Evolutionary conservation across 2,797 vertebrate genomes (phyloP).

Genomic region (Gila robusta): DNA sequence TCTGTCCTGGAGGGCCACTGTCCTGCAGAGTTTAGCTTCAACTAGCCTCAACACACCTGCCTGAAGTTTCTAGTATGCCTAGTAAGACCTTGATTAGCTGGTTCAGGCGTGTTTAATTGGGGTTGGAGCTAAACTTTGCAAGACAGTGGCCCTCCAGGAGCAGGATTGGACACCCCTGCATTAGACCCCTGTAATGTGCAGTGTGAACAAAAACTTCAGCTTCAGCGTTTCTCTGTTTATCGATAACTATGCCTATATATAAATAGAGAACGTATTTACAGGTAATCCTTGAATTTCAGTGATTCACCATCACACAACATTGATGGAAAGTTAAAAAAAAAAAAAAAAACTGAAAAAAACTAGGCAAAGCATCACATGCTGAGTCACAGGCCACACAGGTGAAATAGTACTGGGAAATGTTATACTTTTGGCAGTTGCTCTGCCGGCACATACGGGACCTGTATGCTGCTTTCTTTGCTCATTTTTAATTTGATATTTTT

Average conservation of each 20-base stretch:
- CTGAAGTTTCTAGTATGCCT: too few relatives aligned
- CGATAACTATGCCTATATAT: neutral
- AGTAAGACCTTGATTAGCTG: too few relatives aligned
- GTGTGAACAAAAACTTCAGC: neutral
- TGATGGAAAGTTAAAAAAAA: neutral
- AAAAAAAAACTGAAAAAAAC: neutral
- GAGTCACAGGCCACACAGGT: neutral
- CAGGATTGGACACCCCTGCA: too few relatives aligned
- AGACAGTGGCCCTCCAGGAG: too few relatives aligned
- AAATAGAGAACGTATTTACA: neutral
- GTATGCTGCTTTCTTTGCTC: neutral
- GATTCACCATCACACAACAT: neutral
- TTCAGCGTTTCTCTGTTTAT: neutral
- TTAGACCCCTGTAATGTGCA: neutral
- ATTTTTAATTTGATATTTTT: neutral
- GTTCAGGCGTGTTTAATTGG: too few relatives aligned
- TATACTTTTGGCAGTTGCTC: neutral
- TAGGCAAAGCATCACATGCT: neutral
- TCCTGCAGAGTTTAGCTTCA: too few relatives aligned
- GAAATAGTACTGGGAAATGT: neutral
- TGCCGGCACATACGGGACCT: neutral
- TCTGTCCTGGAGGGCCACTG: too few relatives aligned
- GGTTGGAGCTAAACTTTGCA: too few relatives aligned
- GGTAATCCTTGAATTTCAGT: constrained; percentile 1
- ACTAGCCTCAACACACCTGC: too few relatives aligned